These are phyloP conservation scores for Conger conger DNA, from an alignment of 2,113 vertebrate genomes.

Conservation along the genomic window DNA sequence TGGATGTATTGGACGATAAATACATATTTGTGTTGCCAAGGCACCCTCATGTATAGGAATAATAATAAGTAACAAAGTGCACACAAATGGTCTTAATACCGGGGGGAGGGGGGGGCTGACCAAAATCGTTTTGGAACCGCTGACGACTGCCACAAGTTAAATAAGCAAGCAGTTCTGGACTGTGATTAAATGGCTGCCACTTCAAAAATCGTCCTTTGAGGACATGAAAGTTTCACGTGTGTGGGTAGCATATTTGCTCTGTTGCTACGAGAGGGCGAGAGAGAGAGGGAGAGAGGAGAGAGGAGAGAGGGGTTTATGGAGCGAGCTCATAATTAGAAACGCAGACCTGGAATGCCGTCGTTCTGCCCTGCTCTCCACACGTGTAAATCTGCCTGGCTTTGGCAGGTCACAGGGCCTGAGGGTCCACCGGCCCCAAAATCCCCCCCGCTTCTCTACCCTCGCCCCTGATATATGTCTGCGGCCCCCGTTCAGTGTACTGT, in stretches of 20 bases:
- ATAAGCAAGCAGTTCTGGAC: not conserved
- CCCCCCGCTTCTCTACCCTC: not conserved
- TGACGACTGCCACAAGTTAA: not conserved
- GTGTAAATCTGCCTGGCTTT: conserved; percentile 22
- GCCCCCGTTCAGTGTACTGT: not conserved
- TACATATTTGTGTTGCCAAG: no score
- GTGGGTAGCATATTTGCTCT: not conserved
- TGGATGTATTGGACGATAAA: no score
- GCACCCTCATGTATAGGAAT: no score
- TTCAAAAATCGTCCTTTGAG: not conserved
- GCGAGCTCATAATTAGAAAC: conserved; percentile 11
- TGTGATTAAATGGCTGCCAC: not conserved
- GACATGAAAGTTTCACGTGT: not conserved
- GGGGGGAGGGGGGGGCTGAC: no score
- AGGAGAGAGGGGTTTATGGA: not conserved
- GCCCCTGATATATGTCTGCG: conserved; percentile 1
- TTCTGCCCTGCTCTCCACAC: not conserved
- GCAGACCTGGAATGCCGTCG: not conserved
- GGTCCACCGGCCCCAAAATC: not conserved
- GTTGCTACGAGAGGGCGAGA: not conserved
- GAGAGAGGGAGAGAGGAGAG: not conserved
- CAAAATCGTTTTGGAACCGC: not conserved
- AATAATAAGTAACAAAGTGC: no score
- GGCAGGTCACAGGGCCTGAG: conserved; percentile 11
- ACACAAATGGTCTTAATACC: no score